These are phyloP conservation scores for Pseudococcus longispinus DNA, from an alignment of 2,888 invertebrate genomes.

Conservation along the genomic window DNA sequence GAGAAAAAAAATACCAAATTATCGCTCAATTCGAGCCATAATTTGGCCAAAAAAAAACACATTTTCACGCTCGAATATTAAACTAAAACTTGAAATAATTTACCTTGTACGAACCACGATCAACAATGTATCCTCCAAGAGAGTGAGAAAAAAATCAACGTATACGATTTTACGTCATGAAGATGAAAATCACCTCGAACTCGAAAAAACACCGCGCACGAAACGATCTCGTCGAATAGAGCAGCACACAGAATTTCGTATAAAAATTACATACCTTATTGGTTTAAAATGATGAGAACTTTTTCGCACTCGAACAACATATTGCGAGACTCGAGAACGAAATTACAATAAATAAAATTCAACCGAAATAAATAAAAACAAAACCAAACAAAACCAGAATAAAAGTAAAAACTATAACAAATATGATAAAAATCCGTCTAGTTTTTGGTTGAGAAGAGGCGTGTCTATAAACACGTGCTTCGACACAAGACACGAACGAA, in stretches of 20 bases:
- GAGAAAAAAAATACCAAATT: background rate
- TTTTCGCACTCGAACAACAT: background rate
- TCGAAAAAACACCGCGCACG: background rate
- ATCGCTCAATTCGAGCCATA: background rate
- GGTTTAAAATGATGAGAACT: background rate
- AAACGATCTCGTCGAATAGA: background rate
- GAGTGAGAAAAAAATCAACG: background rate
- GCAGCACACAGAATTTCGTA: background rate
- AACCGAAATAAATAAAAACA: background rate
- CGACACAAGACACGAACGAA: conserved; percentile 53
- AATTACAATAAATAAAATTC: background rate
- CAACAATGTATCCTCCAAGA: background rate
- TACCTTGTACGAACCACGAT: background rate
- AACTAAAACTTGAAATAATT: background rate
- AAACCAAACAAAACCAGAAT: background rate
- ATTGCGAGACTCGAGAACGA: background rate
- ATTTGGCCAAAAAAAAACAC: background rate
- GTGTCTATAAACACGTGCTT: conserved; percentile 56
- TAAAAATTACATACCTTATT: background rate
- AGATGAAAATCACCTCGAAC: background rate
- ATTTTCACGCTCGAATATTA: background rate
- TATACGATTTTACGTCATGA: background rate
- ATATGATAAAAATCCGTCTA: conserved; percentile 43
- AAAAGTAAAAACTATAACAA: conserved; percentile 1
- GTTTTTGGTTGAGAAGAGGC: conserved; percentile 49